Percentiles rank a stretch among this genome's conserved stretches.
Conservation (phyloP, 2,113 vertebrate species). For the Sceloporus tristichus region DNA sequence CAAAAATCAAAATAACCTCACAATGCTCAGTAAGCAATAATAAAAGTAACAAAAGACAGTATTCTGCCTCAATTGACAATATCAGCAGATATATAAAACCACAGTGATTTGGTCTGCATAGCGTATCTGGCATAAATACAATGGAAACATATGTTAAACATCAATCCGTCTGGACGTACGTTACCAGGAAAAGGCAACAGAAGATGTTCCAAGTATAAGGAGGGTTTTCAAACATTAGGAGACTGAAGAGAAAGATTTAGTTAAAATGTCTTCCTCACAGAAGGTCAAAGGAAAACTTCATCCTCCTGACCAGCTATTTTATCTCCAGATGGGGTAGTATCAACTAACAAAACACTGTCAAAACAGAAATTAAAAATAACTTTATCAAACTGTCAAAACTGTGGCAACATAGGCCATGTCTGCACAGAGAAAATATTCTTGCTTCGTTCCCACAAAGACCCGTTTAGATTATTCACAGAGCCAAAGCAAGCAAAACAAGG, state of each 20-base stretch:
- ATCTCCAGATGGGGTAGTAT: neutral
- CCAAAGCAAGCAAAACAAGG: too few species aligned
- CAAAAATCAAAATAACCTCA: slow-evolving; percentile 1
- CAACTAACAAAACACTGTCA: neutral
- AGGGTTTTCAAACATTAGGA: neutral
- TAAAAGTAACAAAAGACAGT: slow-evolving; percentile 25
- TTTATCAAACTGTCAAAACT: neutral
- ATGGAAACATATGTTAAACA: neutral
- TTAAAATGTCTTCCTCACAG: neutral
- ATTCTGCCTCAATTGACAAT: neutral
- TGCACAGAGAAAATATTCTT: too few species aligned
- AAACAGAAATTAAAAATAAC: neutral
- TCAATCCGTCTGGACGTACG: neutral
- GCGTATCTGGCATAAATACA: neutral
- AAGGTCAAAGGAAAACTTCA: neutral
- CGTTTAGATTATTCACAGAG: too few species aligned
- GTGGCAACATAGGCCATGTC: too few species aligned
- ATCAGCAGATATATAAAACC: slow-evolving; percentile 15
- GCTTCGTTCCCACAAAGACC: too few species aligned
- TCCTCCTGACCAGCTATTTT: neutral
- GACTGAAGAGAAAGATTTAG: neutral
- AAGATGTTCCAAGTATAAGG: neutral
- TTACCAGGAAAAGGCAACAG: neutral
- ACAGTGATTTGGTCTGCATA: neutral
- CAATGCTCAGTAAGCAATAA: slow-evolving; percentile 2